Conservation (phyloP, 2,888 invertebrate species). For the Archips crataeganus region DNA sequence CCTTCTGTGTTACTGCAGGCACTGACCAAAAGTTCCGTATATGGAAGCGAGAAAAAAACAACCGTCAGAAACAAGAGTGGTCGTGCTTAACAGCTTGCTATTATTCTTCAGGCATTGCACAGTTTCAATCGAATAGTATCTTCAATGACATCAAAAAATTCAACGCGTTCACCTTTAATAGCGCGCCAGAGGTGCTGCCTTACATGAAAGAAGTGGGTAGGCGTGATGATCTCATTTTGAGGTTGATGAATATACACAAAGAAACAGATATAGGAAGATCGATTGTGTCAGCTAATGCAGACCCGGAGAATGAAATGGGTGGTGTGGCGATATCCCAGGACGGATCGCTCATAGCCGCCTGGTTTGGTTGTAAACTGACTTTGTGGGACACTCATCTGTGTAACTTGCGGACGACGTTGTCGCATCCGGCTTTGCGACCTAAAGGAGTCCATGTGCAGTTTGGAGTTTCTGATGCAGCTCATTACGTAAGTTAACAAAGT, state of each 20-base stretch:
- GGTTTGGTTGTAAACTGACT: slow-evolving; percentile 80
- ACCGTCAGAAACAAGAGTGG: slow-evolving; percentile 61
- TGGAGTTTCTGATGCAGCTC: slow-evolving; percentile 76
- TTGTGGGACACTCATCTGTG: slow-evolving; percentile 79
- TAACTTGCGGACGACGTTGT: slow-evolving; percentile 70
- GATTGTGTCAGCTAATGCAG: slow-evolving; percentile 50
- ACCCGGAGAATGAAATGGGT: slow-evolving; percentile 70
- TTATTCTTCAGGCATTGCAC: slow-evolving; percentile 73
- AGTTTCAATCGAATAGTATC: slow-evolving; percentile 65
- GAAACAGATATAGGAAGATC: slow-evolving; percentile 51
- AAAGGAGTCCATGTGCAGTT: slow-evolving; percentile 76
- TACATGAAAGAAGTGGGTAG: slow-evolving; percentile 57
- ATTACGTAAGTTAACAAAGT: slow-evolving; percentile 71
- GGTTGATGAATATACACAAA: slow-evolving; percentile 72
- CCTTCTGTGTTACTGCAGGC: slow-evolving; percentile 79
- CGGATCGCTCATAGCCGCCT: slow-evolving; percentile 81
- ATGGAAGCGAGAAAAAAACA: slow-evolving; percentile 66
- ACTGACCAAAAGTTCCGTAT: slow-evolving; percentile 75
- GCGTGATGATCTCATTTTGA: slow-evolving; percentile 64
- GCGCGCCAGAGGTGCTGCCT: slow-evolving; percentile 50
- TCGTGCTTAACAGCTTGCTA: slow-evolving; percentile 76
- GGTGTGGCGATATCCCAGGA: slow-evolving; percentile 79
- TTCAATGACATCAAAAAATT: slow-evolving; percentile 69
- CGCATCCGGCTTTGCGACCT: slow-evolving; percentile 76
- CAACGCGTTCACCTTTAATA: slow-evolving; percentile 45